Evolutionary conservation across 2,113 vertebrate species (phyloP), one percentile per base, ranked within the genome.

Genomic region (Sceloporus undulatus): DNA sequence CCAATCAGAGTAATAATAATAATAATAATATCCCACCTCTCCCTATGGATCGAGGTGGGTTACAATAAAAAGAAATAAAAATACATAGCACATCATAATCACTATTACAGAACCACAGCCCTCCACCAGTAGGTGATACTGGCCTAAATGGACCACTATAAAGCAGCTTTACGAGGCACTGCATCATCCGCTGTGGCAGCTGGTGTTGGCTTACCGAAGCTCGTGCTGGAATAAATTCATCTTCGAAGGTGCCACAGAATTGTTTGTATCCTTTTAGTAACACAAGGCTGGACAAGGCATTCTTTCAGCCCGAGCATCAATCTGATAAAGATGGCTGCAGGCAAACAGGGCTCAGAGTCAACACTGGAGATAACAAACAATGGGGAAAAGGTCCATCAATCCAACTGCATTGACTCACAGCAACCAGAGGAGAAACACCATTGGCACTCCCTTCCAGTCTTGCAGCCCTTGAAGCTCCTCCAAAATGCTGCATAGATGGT

Each of bases 241-340:
- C 21, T 14, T 75, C n/a, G 62, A 81, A 74, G 71, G 21, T 82
- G 79, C 79, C 79, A 34, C 38, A 14, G 8, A 54, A 42, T 74
- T 87, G 54, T 82, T 87, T 87, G 54, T 29, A 29, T 79, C 65
- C 82, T 90, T 86, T 86, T 76, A 81, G 77, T 25, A 29, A 54
- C 85, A 86, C 76, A 79, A 87, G 89, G 52, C n/a, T 76, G 65
- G 85, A 79, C 59, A 3, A 27, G 34, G 77, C 87, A 68, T 7
- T 29, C n/a, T 70, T 73, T 76, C 70, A 76, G 27, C 59, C 16
- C 13, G 9, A 71, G 11, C 29, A 48, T 34, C 59, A 27, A 54
- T 54, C 84, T 52, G 25, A 82, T 74, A 54, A 85, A 85, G 23
- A 13, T 23, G 9, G 16, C 42, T 73, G 66, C 48, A 48, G 78